Evolutionary conservation across 2,113 vertebrate species (phyloP).

Genomic region (Ciconia maguari): DNA sequence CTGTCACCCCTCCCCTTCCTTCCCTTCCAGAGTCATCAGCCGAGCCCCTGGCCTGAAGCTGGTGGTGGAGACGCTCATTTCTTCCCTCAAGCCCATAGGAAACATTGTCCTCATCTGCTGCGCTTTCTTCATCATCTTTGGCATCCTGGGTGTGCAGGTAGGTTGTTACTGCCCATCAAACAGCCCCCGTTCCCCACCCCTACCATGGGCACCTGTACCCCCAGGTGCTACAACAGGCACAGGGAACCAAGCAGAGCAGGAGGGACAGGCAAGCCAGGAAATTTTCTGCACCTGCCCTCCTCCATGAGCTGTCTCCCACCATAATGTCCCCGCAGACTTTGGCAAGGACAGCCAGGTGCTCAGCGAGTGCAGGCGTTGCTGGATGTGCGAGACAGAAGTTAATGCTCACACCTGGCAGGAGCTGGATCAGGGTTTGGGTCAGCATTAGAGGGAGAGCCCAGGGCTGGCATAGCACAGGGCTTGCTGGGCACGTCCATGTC

Average conservation of each 20-base stretch:
- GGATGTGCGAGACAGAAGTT: background rate
- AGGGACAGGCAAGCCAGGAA: background rate
- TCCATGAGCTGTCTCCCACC: background rate
- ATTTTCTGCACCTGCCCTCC: background rate
- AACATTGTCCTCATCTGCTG: slow-evolving; percentile 99
- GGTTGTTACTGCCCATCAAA: background rate
- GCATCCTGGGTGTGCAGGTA: slow-evolving; percentile 97
- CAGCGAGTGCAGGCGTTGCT: background rate
- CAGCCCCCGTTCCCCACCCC: background rate
- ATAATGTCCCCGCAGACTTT: background rate
- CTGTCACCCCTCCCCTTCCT: background rate
- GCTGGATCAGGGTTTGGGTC: background rate
- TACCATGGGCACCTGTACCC: background rate
- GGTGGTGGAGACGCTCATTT: slow-evolving; percentile 96
- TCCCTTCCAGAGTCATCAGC: slow-evolving; percentile 87
- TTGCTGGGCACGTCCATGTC: background rate
- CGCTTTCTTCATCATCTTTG: slow-evolving; percentile 98
- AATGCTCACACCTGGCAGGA: background rate
- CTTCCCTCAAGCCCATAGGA: slow-evolving; percentile 96
- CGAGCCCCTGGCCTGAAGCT: slow-evolving; percentile 94
- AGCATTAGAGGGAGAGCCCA: background rate
- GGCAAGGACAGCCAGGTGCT: background rate
- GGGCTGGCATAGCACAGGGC: background rate
- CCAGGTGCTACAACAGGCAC: background rate
- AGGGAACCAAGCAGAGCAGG: background rate